A percentile compares a stretch with the other conserved stretches of the same genome.
phyloP scores from a whole-genome alignment of 2,797 vertebrate species.

The Euphonia xanthogaster region DNA sequence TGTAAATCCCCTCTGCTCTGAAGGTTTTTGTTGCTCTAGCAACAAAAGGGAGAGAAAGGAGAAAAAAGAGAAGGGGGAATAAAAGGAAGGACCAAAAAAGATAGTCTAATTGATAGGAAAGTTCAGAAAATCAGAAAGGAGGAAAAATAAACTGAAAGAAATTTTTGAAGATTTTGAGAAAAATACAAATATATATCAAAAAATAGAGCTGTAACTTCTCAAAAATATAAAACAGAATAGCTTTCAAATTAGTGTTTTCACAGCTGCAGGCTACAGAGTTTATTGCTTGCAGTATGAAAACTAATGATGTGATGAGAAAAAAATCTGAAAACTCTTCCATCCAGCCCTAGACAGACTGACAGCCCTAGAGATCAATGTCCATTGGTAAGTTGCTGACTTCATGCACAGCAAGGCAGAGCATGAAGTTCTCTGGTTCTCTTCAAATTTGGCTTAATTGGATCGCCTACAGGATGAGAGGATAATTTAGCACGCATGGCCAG shows the following conservation, averaged over 20 bases:
- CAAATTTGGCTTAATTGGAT: slow-evolving; percentile 57
- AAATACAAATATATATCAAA: not conserved
- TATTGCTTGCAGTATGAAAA: slow-evolving; percentile 39
- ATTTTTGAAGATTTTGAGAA: not conserved
- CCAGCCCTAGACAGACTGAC: not conserved
- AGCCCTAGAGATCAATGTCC: slow-evolving; percentile 33
- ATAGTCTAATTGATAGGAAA: not conserved
- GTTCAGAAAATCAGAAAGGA: not conserved
- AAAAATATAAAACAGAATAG: not conserved
- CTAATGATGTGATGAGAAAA: slow-evolving; percentile 3
- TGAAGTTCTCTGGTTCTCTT: slow-evolving; percentile 43
- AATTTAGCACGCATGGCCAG: slow-evolving; percentile 25
- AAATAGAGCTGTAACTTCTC: not conserved
- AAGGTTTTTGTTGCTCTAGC: slow-evolving; percentile 2
- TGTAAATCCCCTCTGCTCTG: not conserved
- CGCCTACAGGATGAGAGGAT: slow-evolving; percentile 47
- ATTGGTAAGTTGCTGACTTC: slow-evolving; percentile 38
- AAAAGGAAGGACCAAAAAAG: not conserved
- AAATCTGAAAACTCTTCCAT: not conserved
- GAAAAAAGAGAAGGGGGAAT: not conserved
- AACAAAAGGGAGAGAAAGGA: not conserved
- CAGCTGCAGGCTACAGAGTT: slow-evolving; percentile 16
- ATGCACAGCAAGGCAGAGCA: slow-evolving; percentile 17
- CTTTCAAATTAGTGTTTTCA: slow-evolving; percentile 29
- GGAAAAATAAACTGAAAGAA: not conserved